Evolutionary conservation across 1,140 invertebrate genomes (phyloP), one percentile per base, ranked within the genome.

Genomic region (Dendroctonus ponderosae): DNA sequence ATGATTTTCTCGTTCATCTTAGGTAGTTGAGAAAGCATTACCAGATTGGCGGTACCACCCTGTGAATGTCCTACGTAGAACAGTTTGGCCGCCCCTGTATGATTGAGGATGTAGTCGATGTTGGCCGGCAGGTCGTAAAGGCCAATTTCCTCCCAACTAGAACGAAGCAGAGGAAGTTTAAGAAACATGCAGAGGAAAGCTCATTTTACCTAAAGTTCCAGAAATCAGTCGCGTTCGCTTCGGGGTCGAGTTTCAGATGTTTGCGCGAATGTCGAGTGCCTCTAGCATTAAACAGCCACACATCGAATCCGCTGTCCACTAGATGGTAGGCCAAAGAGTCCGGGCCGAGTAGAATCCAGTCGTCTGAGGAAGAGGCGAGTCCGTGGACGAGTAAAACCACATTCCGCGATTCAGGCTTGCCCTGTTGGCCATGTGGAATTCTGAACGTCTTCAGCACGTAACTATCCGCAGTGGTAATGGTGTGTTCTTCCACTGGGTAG

Each of bases 131-230:
- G 67, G 78, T 92, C 90, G 68, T 84, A 86, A n/a, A 80, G 71
- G 8, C 86, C 88, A 79, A 91, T 89, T 77, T 91, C 87, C 74
- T 91, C 85, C 81, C 81, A 91, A 69, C 87, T 89, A 70, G 51
- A 63, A 66, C 8, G 3, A 3, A 3, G 7, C 26, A 56, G 9
- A 12, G 15, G 7, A 40, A 56, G 26, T 26, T 26, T 26, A 26
- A 26, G 26, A 26, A 26, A 39, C 11, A 56, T 56, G 7, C 26
- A 56, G 9, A 12, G 15, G 0, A 40, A 56, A 8, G n/a, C 53
- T 56, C 26, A 26, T 26, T 58, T 59, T 66, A 84, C 82, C 74
- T 85, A 70, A 85, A 89, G 69, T 85, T 81, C 87, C 87, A 90
- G 71, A 86, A 90, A 14, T 80, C 76, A 7, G 6, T 51, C 7